These are phyloP conservation scores for Garra rufa DNA, from an alignment of 2,113 vertebrate genomes.

Conservation along the genomic window DNA sequence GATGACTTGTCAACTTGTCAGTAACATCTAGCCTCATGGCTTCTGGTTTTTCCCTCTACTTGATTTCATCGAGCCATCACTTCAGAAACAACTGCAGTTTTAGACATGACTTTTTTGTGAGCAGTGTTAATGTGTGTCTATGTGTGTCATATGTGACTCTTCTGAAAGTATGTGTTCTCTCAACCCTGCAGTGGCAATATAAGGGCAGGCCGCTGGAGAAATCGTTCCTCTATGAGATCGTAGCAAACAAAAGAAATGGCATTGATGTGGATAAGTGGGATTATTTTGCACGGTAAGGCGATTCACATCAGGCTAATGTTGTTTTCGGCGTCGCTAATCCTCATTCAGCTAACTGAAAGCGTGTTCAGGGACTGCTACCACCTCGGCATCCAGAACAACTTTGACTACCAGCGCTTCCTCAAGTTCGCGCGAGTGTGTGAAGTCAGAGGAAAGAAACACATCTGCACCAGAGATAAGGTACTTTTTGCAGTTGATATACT, in stretches of 20 bases:
- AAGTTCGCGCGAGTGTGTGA: slow-evolving; percentile 90
- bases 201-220: slow-evolving; percentile 84
- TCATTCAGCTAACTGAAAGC: not conserved
- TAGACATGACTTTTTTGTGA: too few species aligned
- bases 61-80: too few species aligned
- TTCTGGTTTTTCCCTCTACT: too few species aligned
- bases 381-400: slow-evolving; percentile 93
- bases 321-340: not conserved
- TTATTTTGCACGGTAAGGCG: slow-evolving; percentile 92
- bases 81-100: too few species aligned
- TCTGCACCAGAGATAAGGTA: slow-evolving; percentile 95
- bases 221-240: slow-evolving; percentile 94
- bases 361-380: slow-evolving; percentile 89
- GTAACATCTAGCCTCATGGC: too few species aligned
- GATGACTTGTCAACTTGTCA: too few species aligned
- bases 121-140: too few species aligned
- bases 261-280: slow-evolving; percentile 99
- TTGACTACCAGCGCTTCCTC: slow-evolving; percentile 88
- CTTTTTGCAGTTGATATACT: not conserved
- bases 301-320: not conserved
- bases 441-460: slow-evolving; percentile 77
- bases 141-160: too few species aligned
- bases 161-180: too few species aligned
- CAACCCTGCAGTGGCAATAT: slow-evolving; percentile 86
- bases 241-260: slow-evolving; percentile 92